These are phyloP conservation scores for Cantharis flavilabris DNA, from an alignment of 2,888 invertebrate species.

Conservation along the genomic window DNA sequence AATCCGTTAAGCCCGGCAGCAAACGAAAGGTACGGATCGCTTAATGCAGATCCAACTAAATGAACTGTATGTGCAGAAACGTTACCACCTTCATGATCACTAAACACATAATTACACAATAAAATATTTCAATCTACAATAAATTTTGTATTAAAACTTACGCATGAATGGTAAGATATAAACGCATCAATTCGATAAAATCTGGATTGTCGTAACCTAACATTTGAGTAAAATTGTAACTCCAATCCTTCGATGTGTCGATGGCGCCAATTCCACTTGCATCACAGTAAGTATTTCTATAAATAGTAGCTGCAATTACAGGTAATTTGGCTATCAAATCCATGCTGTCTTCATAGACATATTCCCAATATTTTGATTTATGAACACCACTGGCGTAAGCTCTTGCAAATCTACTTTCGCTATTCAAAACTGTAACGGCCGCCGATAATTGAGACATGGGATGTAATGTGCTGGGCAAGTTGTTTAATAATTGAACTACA, in stretches of 20 bases:
- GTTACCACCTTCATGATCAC: conserved; percentile 96
- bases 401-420: conserved; percentile 89
- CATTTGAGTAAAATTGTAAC: conserved; percentile 89
- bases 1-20: conserved; percentile 92
- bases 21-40: conserved; percentile 92
- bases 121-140: background rate
- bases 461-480: conserved; percentile 85
- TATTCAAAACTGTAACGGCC: conserved; percentile 88
- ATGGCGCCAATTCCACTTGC: conserved; percentile 88
- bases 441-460: conserved; percentile 95
- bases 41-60: conserved; percentile 90
- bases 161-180: conserved; percentile 92
- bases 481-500: conserved; percentile 91
- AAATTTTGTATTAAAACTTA: conserved; percentile 39
- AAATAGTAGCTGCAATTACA: conserved; percentile 91
- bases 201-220: conserved; percentile 83
- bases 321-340: conserved; percentile 93
- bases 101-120: conserved; percentile 48
- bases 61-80: conserved; percentile 95
- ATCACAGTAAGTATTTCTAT: conserved; percentile 84
- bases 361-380: conserved; percentile 91
- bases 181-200: conserved; percentile 89
- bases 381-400: conserved; percentile 88
- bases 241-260: conserved; percentile 90
- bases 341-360: conserved; percentile 91